Base-by-base conservation (phyloP, 2,797 vertebrate genomes). In the Phrynocephalus forsythii region DNA sequence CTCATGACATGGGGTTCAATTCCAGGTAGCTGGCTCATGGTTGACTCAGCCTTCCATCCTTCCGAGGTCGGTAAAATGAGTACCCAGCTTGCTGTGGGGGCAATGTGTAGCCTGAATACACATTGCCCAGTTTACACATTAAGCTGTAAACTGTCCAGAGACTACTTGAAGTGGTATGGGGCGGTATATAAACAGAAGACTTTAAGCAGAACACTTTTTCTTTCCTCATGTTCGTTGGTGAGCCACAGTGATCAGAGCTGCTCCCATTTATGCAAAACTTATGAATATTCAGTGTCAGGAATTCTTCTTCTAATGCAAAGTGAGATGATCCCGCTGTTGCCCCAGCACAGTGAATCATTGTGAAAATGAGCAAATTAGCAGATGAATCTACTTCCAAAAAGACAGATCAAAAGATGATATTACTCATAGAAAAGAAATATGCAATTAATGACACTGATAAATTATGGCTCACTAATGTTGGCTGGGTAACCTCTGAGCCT, bases 321-420 rank as follows among this genome's bases (percentile, higher is more conserved):
- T 26, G 76, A 10, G 73, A 15, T 63, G 48, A 48, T 56, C 60
- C 72, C 63, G 44, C 22, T 48, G 11, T 76, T 73, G 38, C 71
- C 71, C 79, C 60, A 48, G 63, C 56, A 63, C 60, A 76, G 78
- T 85, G 79, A 68, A 76, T 87, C 81, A 85, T 87, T 82, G 33
- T 88, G 79, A 69, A 87, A 88, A 82, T 83, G 68, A 84, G 33
- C 82, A 73, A 86, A 52, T 88, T 69, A 88, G 67, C 24, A 24
- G 88, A 88, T 87, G 60, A 84, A 8, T 22, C 91, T 89, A 88
- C 38, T n/a, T 91, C 92, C 80, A 88, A 90, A 93, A 87, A 73
- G 87, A 82, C 26, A 68, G 87, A 92, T 60, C 71, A 76, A 76
- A 87, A 48, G 33, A 84, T 80, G 33, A 84, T 80, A 81, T 69